Evolutionary conservation across 2,113 vertebrate species (phyloP), one percentile per base, ranked within the genome.

Genomic region (Mungos mungo): DNA sequence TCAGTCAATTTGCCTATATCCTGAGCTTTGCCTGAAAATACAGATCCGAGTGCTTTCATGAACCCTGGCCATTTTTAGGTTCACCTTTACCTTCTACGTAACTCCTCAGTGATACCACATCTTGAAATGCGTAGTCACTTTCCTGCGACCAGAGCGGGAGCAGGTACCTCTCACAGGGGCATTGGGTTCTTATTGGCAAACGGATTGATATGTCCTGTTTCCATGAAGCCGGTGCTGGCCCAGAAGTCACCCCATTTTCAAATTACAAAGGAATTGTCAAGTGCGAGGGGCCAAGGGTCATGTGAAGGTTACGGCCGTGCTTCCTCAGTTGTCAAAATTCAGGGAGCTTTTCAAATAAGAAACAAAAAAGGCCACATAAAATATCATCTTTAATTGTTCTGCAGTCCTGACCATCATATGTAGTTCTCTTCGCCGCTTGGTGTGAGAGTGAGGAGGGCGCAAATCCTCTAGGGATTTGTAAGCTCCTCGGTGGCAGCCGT

Each of bases 181-280:
- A 12, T 85, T 80, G 90, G 41, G 29, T 57, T 85, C 79, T 97
- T 87, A 65, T n/a, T 74, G 90, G 85, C 96, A 92, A 90, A 96
- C 86, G 76, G 45, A 90, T 92, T 84, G 93, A 79, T 96, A 83
- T 97, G 87, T 94, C 81, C 41, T 84, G 84, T 83, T 97, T 96
- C 85, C 93, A 90, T 94, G 72, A 88, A 93, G 31, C 80, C 57
- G 66, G 25, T 63, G 52, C 76, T 85, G 66, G 57, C 74, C 93
- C 60, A 66, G 82, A 96, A 96, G 63, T 96, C 96, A 89, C 79
- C 89, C 65, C 47, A 80, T 86, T 97, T 97, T 96, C 86, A 95
- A 45, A 95, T 94, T 68, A 89, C 89, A 76, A 83, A 93, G 66
- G 71, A 96, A 86, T 96, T 74, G 71, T 79, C 60, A 71, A 68